Evolutionary conservation across 2,113 vertebrate species (phyloP), one percentile per base, ranked within the genome.

Genomic region (Toxostoma redivivum): DNA sequence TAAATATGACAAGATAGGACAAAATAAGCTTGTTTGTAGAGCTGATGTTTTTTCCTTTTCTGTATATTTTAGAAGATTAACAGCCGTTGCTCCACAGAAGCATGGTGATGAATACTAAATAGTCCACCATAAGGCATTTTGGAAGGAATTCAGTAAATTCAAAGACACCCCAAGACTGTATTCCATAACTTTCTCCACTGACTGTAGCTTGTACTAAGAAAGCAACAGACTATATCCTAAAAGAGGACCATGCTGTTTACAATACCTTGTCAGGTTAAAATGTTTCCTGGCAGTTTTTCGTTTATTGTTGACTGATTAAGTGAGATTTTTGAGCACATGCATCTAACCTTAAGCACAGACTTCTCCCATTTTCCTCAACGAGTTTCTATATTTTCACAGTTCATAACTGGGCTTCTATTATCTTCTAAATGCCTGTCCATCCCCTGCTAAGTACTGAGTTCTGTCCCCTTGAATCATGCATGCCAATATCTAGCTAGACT

Each of bases 21-120:
- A 84, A 89, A 90, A 85, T 78, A 80, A 93, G 42, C 18, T 67
- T 95, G 42, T 85, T 79, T 48, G n/a, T 78, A 54, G 40, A 65
- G 47, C 81, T 95, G 86, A 84, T 19, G 24, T 94, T 94, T 91
- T 86, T 92, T 42, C 44, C 33, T 60, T 86, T 93, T 84, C 87
- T 90, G 48, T 93, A 83, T 24, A 5, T 92, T 94, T 90, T 67
- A 95, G 60, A 82, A 93, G 88, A 96, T 95, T 95, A 97, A 91
- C 86, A 96, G 87, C 77, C 22, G 25, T 92, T 93, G 81, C 85
- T 92, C 66, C 94, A 90, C 42, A 71, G 71, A 31, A 79, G 53
- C 48, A 37, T 94, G 91, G 92, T 2, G 12, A 81, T 92, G 89
- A 96, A 95, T 97, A 95, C 88, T 93, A 94, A 97, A 62, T 25